These are phyloP conservation scores for Caenorhabditis virilis DNA, from an alignment of 2,888 invertebrate genomes.

Conservation along the genomic window DNA sequence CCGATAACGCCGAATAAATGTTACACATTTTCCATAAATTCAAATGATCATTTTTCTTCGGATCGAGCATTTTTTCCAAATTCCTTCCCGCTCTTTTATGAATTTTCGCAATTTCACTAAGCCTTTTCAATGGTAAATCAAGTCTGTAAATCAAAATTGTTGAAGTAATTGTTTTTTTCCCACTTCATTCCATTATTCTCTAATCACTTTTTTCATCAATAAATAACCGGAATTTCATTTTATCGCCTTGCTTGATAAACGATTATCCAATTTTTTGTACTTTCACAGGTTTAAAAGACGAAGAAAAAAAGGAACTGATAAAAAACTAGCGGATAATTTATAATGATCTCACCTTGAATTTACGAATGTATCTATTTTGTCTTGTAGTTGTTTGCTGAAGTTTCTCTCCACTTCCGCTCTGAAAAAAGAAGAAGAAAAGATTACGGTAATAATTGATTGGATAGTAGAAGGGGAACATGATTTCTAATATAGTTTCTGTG, in stretches of 20 bases:
- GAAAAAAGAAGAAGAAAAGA: no score
- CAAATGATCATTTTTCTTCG: constrained; percentile 27
- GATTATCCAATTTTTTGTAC: not conserved
- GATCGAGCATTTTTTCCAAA: constrained; percentile 21
- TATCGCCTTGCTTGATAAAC: not conserved
- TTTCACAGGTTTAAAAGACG: not conserved
- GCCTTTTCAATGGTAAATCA: constrained; percentile 23
- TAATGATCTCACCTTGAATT: constrained; percentile 10
- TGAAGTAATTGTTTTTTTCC: not conserved
- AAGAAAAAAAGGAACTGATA: not conserved
- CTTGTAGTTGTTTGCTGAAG: constrained; percentile 22
- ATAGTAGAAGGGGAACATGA: no score
- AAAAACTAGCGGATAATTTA: not conserved
- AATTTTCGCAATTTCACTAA: constrained; percentile 28
- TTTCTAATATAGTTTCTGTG: no score
- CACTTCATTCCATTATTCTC: not conserved
- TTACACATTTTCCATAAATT: constrained; percentile 34
- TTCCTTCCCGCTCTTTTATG: constrained; percentile 19
- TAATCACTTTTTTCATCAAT: not conserved
- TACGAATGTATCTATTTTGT: constrained; percentile 29
- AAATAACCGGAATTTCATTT: not conserved
- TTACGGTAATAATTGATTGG: no score
- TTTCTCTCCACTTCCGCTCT: constrained; percentile 23
- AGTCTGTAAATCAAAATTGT: constrained; percentile 4
- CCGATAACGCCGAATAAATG: constrained; percentile 21